Base-by-base conservation (phyloP, 2,113 vertebrate genomes). In the Plotosus lineatus region DNA sequence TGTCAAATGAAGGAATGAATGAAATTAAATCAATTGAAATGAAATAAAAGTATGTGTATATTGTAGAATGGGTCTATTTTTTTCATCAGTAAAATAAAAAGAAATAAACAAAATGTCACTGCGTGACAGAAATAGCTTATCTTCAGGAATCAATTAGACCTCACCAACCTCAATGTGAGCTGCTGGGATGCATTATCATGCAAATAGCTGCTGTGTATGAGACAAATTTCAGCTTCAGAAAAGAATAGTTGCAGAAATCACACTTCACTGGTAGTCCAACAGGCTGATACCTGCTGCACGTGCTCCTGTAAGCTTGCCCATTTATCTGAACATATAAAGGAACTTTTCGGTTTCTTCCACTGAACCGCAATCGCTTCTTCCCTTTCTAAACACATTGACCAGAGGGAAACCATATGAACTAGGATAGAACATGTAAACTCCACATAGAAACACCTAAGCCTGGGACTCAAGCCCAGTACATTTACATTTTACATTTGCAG, bases 201-300 rank as follows among this genome's bases (percentile, higher is more conserved):
- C 46, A 63, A 56, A 68, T 74, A 84, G 77, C 80, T 84, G 82
- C 55, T 72, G 63, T 31, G 50, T 48, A 12, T 66, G 76, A 26
- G 42, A 56, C 33, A 50, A 58, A 33, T 68, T 73, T 36, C n/a
- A 26, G 9, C 46, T 81, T 69, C 26, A 40, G 56, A 76, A 58
- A 38, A 33, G 8, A 79, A 73, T 6, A 42, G 58, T 40, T 79
- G 53, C 75, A 66, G 79, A 63, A 84, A 65, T 73, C 72, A 46
- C 28, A 53, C 48, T 17, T 66, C 21, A 51, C 28, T 79, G 74
- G 68, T 46, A 82, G 77, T 48, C 31, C 26, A 58, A 63, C 82
- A 81, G 44, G 85, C 75, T 33, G 46, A 55, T 81, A 84, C 75
- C 79, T 86, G 82, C 82, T 83, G n/a, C 26, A n/a, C n/a, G 6